phyloP scores from a whole-genome alignment of 1,140 invertebrate species.

The Hypothenemus hampei region DNA sequence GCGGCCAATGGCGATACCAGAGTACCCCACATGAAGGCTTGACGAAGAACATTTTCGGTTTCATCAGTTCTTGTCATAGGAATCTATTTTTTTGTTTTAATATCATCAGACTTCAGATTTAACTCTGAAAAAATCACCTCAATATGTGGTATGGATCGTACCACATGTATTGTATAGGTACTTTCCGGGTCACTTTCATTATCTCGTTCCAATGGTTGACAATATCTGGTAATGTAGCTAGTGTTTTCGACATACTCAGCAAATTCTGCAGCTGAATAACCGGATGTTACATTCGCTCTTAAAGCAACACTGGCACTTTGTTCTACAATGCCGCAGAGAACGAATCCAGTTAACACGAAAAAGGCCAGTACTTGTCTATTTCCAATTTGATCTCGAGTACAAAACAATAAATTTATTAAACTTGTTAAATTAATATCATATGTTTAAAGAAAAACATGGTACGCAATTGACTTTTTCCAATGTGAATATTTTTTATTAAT shows the following conservation, averaged over 20 bases:
- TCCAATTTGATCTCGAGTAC: constrained; percentile 49
- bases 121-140: too few relatives aligned
- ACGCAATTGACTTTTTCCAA: too few relatives aligned
- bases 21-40: constrained; percentile 56
- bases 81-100: too few relatives aligned
- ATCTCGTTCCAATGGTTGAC: constrained; percentile 35
- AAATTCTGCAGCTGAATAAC: constrained; percentile 44
- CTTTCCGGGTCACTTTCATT: constrained; percentile 27
- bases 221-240: constrained; percentile 45
- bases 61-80: constrained; percentile 51
- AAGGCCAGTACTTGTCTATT: constrained; percentile 50
- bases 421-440: neutral
- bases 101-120: too few relatives aligned
- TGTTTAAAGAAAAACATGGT: too few relatives aligned
- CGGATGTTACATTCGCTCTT: constrained; percentile 47
- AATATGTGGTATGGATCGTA: constrained; percentile 43
- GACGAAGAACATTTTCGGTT: constrained; percentile 52
- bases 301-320: constrained; percentile 53
- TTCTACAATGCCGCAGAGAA: constrained; percentile 53
- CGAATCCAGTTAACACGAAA: constrained; percentile 52
- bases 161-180: constrained; percentile 35
- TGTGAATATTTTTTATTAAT: too few relatives aligned
- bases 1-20: constrained; percentile 53
- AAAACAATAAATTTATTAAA: neutral
- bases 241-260: constrained; percentile 48